Percentiles rank a stretch among this genome's conserved stretches.
These are phyloP conservation scores for Limnephilus lunatus DNA, from an alignment of 2,888 invertebrate species.

Conservation along the genomic window DNA sequence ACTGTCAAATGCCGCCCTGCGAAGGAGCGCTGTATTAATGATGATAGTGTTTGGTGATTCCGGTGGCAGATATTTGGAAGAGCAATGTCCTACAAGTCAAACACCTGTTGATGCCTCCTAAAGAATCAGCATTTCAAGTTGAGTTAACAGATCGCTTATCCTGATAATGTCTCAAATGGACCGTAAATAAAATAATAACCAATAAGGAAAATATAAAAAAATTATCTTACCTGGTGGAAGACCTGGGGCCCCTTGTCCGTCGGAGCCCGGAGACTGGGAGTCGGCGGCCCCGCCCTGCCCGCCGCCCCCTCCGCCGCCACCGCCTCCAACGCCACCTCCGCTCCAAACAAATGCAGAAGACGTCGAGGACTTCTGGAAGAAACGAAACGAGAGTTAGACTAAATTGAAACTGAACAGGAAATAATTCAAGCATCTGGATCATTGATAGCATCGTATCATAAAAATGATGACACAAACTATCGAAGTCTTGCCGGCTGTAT, in stretches of 20 bases:
- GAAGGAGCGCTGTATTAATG: too few species aligned
- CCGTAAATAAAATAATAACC: too few species aligned
- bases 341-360: constrained; percentile 80
- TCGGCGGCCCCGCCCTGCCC: constrained; percentile 69
- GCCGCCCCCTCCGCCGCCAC: constrained; percentile 76
- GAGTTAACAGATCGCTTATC: too few species aligned
- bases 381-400: constrained; percentile 68
- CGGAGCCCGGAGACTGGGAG: constrained; percentile 70
- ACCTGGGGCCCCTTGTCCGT: constrained; percentile 70
- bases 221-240: constrained; percentile 67
- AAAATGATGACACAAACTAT: too few species aligned
- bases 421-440: not conserved
- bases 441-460: not conserved
- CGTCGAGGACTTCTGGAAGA: constrained; percentile 81
- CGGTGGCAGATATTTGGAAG: too few species aligned
- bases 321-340: constrained; percentile 77
- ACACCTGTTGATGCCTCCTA: too few species aligned
- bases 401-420: not conserved
- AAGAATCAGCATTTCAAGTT: too few species aligned
- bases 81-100: too few species aligned
- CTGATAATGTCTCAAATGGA: too few species aligned
- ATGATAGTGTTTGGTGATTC: too few species aligned
- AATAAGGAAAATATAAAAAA: not conserved
- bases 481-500: too few species aligned
- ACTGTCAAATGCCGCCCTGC: too few species aligned